Conservation (phyloP, 2,113 vertebrate genomes). For the Paramisgurnus dabryanus region DNA sequence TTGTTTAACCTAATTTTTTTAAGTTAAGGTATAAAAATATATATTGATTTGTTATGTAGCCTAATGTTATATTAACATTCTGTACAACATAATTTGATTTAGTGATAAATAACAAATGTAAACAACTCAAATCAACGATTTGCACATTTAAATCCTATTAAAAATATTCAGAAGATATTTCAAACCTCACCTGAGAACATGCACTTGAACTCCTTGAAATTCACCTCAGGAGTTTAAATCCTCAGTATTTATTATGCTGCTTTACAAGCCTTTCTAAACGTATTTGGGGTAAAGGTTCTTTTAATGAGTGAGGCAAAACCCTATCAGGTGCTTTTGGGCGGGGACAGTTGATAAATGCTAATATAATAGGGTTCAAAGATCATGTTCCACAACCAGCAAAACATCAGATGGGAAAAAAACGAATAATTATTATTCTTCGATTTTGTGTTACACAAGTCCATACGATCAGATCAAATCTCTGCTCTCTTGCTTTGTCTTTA, state of each 20-base stretch:
- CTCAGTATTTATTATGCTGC: neutral
- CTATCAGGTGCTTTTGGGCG: slow-evolving; percentile 6
- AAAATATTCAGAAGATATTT: neutral
- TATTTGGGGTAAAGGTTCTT: slow-evolving; percentile 30
- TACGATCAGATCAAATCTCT: slow-evolving; percentile 19
- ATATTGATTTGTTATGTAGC: no score
- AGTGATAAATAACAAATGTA: neutral
- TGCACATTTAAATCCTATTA: neutral
- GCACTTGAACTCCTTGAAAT: neutral
- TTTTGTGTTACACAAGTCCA: neutral
- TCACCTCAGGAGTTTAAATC: neutral
- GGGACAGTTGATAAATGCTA: neutral
- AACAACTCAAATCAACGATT: no score
- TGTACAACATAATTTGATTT: neutral
- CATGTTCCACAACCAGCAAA: neutral
- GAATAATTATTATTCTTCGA: neutral
- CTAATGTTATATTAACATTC: no score
- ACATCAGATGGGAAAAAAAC: neutral
- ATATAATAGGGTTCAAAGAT: neutral
- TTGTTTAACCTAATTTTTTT: no score
- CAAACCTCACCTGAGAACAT: slow-evolving; percentile 13
- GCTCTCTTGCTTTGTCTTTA: neutral
- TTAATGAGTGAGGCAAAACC: neutral
- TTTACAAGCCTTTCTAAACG: slow-evolving; percentile 6
- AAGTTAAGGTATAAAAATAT: no score